Evolutionary conservation across 2,113 vertebrate genomes (phyloP), one percentile per base, ranked within the genome.

Genomic region (Myanophis thanlyinensis): DNA sequence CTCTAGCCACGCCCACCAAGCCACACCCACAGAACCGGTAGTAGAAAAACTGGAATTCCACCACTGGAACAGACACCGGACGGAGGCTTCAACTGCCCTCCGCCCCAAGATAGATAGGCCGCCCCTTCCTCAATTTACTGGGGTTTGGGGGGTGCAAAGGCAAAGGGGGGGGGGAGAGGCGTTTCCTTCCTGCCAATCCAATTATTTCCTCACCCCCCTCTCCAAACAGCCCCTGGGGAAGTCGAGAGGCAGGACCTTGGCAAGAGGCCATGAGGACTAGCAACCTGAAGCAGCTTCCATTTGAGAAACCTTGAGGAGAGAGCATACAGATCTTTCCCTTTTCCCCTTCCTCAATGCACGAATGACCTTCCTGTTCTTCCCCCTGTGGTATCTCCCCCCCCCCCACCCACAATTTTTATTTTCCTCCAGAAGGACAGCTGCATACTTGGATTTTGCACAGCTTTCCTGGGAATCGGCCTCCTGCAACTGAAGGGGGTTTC

Each of bases 261-360:
- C 92, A 87, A 90, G 94, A 95, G 95, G 87, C 94, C 94, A 94
- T 80, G n/a, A 0, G 85, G 51, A 92, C 93, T 25, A 59, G 25
- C 56, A 59, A 27, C 25, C 27, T 13, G 62, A 73, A 73, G n/a
- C n/a, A 1, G n/a, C 62, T 35, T 18, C 62, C n/a, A 2, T 35
- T 73, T 5, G 13, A 73, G n/a, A 18, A n/a, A n/a, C 13, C 4
- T 12, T 18, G n/a, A 35, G 5, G n/a, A 35, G 12, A 13, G 62
- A 5, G n/a, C 0, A 6, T 73, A 13, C n/a, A 7, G 62, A 15
- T 13, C 0, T 7, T 35, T n/a, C 30, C 27, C 27, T 0, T 7
- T 35, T n/a, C 30, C 27, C 27, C 56, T 30, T 62, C 56, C 27
- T 3, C 3, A 7, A 5, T 4, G 23, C 23, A 3, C 1, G 10